phyloP scores from a whole-genome alignment of 2,113 vertebrate genomes.

The Tonatia bakeri region DNA sequence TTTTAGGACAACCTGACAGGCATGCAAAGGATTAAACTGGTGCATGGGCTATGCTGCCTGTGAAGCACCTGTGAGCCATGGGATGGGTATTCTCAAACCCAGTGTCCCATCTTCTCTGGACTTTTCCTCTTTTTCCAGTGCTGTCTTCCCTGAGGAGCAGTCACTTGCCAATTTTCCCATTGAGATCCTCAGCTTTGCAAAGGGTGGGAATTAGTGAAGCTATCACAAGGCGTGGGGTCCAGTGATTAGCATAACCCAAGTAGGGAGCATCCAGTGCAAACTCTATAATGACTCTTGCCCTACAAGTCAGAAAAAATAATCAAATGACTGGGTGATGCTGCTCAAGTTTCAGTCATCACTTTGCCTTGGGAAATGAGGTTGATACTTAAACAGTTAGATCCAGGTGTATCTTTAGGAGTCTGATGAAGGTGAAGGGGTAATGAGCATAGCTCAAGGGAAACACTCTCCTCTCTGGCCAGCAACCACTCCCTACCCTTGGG shows the following conservation, averaged over 20 bases:
- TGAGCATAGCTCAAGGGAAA: background rate
- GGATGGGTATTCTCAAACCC: background rate
- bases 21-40: background rate
- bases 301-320: background rate
- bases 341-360: background rate
- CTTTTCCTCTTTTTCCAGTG: background rate
- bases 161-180: background rate
- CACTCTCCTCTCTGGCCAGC: background rate
- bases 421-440: background rate
- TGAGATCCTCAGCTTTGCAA: background rate
- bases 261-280: background rate
- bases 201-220: background rate
- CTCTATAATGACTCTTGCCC: background rate
- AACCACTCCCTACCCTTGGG: background rate
- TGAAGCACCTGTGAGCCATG: background rate
- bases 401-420: background rate
- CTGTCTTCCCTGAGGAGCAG: background rate
- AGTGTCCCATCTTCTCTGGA: background rate
- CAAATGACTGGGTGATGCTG: background rate
- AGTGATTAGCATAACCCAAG: background rate
- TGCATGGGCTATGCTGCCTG: background rate
- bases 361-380: background rate
- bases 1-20: slow-evolving; percentile 24
- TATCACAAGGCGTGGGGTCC: background rate
- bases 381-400: background rate